Evolutionary conservation across 2,888 invertebrate species (phyloP), one percentile per base, ranked within the genome.

Genomic region (Drosophila nigricruria): DNA sequence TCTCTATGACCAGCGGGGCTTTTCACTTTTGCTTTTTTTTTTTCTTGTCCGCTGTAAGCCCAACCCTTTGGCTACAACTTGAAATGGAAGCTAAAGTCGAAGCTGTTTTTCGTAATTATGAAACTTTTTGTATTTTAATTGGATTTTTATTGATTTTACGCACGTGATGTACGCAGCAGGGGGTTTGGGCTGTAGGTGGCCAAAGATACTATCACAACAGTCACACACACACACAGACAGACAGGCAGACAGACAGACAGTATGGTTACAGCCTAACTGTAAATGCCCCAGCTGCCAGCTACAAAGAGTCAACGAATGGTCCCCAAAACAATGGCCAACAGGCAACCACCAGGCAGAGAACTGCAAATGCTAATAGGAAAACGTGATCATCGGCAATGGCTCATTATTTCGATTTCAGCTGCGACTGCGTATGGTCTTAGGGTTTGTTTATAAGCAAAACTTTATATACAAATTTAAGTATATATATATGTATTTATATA

Each of bases 71-170:
- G n/a, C 43, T n/a, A 23, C 34, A 54, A 54, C 27, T 25, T 27
- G 27, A 54, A 38, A 12, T 58, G 40, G 20, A 40, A 40, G n/a
- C 18, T 27, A 34, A 45, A 70, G 43, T 56, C 38, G 59, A 50
- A 67, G 59, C 63, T 43, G 56, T 72, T 77, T 65, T 68, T 42
- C 54, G 71, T 79, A 88, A 88, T 86, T 86, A 86, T 88, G 79
- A 85, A 86, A 88, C 82, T 84, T 82, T 82, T 82, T 70, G 84
- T 73, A 79, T 76, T 88, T 86, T 88, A 86, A 86, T 86, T 88
- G 83, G 86, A 78, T 76, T 86, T 88, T 88, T 83, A 86, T 86
- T 86, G 83, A 85, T 81, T 83, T 76, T 77, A 86, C 86, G 86
- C 86, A 86, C 86, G 88, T 81, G 88, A 86, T 82, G 85, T 68